Percentiles rank a stretch among this genome's conserved stretches.
Evolutionary conservation across 1,140 invertebrate genomes (phyloP).

Genomic region (Lordiphosa collinella): DNA sequence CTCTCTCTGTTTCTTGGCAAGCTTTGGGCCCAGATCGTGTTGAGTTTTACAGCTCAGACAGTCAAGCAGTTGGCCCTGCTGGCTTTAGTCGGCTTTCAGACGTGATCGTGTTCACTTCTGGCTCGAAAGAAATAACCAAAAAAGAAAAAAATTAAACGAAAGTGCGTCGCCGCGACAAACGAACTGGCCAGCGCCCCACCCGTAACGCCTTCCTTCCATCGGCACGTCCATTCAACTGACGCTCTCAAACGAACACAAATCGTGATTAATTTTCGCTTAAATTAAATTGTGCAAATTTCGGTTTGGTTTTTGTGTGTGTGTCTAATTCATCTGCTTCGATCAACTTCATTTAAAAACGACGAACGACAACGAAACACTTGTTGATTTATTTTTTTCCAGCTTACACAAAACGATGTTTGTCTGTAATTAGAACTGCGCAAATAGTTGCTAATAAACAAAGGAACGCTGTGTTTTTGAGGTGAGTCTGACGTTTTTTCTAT

Average conservation of each 20-base stretch:
- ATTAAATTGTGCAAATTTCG: slow-evolving; percentile 61
- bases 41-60: slow-evolving; percentile 5
- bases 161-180: slow-evolving; percentile 38
- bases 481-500: slow-evolving; percentile 14
- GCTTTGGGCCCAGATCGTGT: slow-evolving; percentile 31
- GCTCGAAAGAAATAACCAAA: slow-evolving; percentile 1
- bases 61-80: background rate
- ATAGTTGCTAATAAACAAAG: slow-evolving; percentile 39
- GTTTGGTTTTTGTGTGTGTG: slow-evolving; percentile 18
- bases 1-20: slow-evolving; percentile 3
- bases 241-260: slow-evolving; percentile 50
- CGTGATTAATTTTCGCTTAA: slow-evolving; percentile 68
- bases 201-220: slow-evolving; percentile 9
- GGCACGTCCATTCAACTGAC: slow-evolving; percentile 60
- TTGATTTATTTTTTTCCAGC: background rate
- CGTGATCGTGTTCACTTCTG: slow-evolving; percentile 38
- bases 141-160: slow-evolving; percentile 22
- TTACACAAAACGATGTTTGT: slow-evolving; percentile 20
- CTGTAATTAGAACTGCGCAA: slow-evolving; percentile 71
- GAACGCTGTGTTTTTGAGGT: slow-evolving; percentile 45
- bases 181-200: slow-evolving; percentile 47
- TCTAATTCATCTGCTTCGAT: slow-evolving; percentile 61
- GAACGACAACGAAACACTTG: slow-evolving; percentile 28
- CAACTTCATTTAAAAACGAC: slow-evolving; percentile 8
- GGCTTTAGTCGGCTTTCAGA: slow-evolving; percentile 41